Conservation (phyloP, 2,888 invertebrate species). For the Diplolepis rosae region DNA sequence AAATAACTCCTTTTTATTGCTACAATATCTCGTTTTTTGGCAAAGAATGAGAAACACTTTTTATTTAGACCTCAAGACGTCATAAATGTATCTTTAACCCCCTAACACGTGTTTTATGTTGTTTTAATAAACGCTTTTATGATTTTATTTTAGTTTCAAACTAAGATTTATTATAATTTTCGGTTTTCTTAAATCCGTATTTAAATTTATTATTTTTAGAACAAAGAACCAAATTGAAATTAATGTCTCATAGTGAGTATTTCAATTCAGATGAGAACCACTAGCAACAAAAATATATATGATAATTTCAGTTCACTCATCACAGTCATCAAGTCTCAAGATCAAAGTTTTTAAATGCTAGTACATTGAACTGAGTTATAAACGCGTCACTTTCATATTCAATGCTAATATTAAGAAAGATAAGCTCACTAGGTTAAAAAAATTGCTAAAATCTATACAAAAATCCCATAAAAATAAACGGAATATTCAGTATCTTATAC, state of each 20-base stretch:
- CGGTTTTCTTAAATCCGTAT: no score
- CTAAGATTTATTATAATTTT: no score
- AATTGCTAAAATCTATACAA: no score
- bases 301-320: constrained; percentile 6
- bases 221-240: neutral
- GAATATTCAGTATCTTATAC: no score
- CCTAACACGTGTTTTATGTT: neutral
- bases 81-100: constrained; percentile 8
- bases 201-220: no score
- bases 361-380: neutral
- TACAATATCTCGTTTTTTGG: neutral
- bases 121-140: neutral
- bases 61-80: neutral
- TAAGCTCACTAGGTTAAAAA: constrained; percentile 21
- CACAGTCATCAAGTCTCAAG: constrained; percentile 6
- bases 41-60: neutral
- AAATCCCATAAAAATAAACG: no score
- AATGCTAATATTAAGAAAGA: constrained; percentile 27
- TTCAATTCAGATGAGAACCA: neutral
- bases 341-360: constrained; percentile 9
- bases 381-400: constrained; percentile 22
- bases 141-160: no score
- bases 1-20: neutral
- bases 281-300: constrained; percentile 1
- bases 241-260: neutral